Evolutionary conservation across 2,797 vertebrate species (phyloP), one percentile per base, ranked within the genome.

Genomic region (Onychomys torridus): DNA sequence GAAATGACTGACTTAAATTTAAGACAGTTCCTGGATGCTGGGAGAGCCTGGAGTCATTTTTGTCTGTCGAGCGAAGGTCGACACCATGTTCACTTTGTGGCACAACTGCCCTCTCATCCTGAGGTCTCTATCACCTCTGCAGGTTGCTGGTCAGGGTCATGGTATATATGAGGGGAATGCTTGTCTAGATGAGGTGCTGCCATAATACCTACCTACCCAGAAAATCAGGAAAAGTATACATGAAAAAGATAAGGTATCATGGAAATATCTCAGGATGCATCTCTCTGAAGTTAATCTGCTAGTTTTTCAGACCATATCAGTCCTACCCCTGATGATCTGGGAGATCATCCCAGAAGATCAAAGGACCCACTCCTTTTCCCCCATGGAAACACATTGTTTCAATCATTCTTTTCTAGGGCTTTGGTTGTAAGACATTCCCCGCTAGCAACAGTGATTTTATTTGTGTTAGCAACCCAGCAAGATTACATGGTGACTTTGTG

Each of bases 401-500:
- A 84, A 59, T 81, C 23, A 73, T 84, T 61, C 89, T 57, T 90
- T 89, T 16, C 32, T 46, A 57, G 71, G n/a, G 34, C n/a, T 91
- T 91, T 82, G 27, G 52, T 37, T 67, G 67, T 67, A 91, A 12
- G 65, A 2, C n/a, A 92, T 93, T 67, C 40, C 2, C 59, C 19
- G n/a, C 25, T 8, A 83, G 40, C 59, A 96, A 83, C 13, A 81
- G 69, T 89, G 79, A 76, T 83, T 13, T 76, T 76, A 17, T 63
- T 94, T 89, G 46, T 93, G 87, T 94, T 55, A 63, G 61, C 52
- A 92, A 87, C 81, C 46, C 57, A 93, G 55, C 55, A 49, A 49
- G 67, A 79, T 55, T 63, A 57, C 27, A 52, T 11, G 34, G 29
- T 34, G 29, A 69, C 49, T 78, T 29, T 37, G 49, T 40, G 40